phyloP scores from a whole-genome alignment of 1,140 invertebrate genomes.

The Philotrypesis tridentata region DNA sequence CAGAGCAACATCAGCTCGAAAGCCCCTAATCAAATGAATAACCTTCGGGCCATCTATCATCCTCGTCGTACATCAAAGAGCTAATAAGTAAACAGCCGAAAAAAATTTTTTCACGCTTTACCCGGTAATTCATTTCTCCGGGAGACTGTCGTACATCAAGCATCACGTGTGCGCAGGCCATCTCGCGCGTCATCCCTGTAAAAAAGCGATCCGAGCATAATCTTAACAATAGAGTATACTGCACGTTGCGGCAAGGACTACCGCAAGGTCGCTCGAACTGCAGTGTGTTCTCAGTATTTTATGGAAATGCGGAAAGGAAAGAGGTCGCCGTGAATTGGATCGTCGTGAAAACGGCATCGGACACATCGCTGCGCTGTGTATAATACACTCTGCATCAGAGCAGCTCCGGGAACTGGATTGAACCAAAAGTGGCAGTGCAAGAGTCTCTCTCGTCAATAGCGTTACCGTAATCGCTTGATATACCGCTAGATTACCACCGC shows the following conservation, averaged over 20 bases:
- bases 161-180: background rate
- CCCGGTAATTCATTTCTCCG: background rate
- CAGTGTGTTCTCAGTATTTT: background rate
- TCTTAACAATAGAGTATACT: background rate
- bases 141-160: background rate
- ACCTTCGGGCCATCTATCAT: background rate
- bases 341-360: constrained; percentile 38
- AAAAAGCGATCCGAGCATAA: background rate
- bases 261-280: constrained; percentile 40
- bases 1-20: background rate
- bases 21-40: background rate
- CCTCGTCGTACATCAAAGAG: background rate
- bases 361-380: constrained; percentile 43
- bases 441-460: constrained; percentile 59
- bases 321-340: constrained; percentile 24
- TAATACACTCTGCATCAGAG: too few species aligned
- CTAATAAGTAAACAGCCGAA: background rate
- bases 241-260: constrained; percentile 8
- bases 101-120: background rate
- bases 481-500: constrained; percentile 70
- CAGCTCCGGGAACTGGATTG: constrained; percentile 47
- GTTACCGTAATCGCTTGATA: constrained; percentile 67
- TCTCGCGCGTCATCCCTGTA: background rate
- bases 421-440: constrained; percentile 50
- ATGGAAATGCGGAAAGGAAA: background rate